These are phyloP conservation scores for Cichlasoma orientale DNA, from an alignment of 2,797 vertebrate genomes.

Conservation along the genomic window DNA sequence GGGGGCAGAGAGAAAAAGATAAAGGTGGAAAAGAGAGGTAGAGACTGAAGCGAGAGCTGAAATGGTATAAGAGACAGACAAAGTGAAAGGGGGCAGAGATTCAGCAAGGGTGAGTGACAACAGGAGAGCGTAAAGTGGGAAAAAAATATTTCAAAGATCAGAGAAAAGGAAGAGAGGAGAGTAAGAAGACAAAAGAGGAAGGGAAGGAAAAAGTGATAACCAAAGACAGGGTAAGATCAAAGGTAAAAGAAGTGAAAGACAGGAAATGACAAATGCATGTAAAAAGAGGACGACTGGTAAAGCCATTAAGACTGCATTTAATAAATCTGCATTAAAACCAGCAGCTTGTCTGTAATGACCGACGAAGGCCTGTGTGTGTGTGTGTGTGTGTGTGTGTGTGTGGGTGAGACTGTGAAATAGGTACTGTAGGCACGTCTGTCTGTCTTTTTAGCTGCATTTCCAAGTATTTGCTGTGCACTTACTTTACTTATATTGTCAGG, in stretches of 20 bases:
- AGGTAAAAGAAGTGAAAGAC: constrained; percentile 31
- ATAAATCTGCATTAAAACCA: constrained; percentile 78
- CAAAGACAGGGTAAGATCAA: constrained; percentile 42
- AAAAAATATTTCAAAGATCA: constrained; percentile 27
- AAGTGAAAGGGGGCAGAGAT: not conserved
- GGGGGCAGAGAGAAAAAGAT: not conserved
- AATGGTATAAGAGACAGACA: not conserved
- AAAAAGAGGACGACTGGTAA: constrained; percentile 63
- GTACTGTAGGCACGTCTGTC: constrained; percentile 15
- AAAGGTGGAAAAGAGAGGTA: constrained; percentile 1
- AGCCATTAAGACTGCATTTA: constrained; percentile 75
- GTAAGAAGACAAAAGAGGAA: not conserved
- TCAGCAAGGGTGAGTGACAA: constrained; percentile 21
- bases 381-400: not conserved
- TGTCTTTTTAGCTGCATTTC: constrained; percentile 33
- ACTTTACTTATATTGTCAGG: not conserved
- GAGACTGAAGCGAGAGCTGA: constrained; percentile 1
- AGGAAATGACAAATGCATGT: constrained; percentile 46
- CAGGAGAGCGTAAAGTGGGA: not conserved
- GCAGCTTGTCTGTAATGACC: constrained; percentile 67
- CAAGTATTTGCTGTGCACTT: not conserved
- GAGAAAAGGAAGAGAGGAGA: constrained; percentile 1
- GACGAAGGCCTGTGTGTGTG: constrained; percentile 29
- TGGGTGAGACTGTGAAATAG: constrained; percentile 17
- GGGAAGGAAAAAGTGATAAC: constrained; percentile 31